Evolutionary conservation across 1,140 invertebrate species (phyloP).

Genomic region (Temnothorax longispinosus): DNA sequence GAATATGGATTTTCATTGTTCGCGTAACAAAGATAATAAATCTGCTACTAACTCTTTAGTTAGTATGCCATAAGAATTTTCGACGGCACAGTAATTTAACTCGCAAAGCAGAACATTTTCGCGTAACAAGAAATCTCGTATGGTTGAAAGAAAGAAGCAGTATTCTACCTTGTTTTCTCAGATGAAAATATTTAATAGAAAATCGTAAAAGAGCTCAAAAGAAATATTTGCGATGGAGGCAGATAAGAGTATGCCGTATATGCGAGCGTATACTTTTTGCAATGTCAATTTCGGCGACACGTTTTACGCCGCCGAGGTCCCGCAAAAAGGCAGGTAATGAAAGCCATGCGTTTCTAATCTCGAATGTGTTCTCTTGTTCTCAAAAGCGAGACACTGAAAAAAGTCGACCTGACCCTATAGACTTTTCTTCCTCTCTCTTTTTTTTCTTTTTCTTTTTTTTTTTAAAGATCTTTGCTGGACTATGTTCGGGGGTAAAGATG

Average conservation of each 20-base stretch:
- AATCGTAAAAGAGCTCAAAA: constrained; percentile 7
- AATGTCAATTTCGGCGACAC: constrained; percentile 40
- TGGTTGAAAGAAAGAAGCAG: not conserved
- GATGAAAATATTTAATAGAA: constrained; percentile 49
- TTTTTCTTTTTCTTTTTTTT: not conserved
- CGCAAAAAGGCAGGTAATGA: constrained; percentile 9
- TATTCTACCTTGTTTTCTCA: constrained; percentile 13
- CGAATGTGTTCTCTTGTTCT: not conserved
- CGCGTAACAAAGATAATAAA: not conserved
- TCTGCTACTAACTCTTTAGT: not conserved
- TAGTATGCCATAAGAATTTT: not conserved
- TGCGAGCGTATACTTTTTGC: constrained; percentile 15
- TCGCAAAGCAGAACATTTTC: constrained; percentile 17
- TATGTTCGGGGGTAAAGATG: not conserved
- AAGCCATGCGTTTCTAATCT: constrained; percentile 44
- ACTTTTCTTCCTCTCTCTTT: not conserved
- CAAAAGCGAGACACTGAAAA: not conserved
- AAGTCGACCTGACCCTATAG: not conserved
- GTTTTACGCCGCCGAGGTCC: constrained; percentile 8
- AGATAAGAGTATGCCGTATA: not conserved
- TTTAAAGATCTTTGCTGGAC: not conserved
- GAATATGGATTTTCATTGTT: not conserved
- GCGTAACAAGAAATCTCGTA: constrained; percentile 17
- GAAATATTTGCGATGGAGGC: not conserved
- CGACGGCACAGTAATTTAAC: not conserved